Evolutionary conservation across 2,797 vertebrate genomes (phyloP).

Genomic region (Leucoraja ocellata): DNA sequence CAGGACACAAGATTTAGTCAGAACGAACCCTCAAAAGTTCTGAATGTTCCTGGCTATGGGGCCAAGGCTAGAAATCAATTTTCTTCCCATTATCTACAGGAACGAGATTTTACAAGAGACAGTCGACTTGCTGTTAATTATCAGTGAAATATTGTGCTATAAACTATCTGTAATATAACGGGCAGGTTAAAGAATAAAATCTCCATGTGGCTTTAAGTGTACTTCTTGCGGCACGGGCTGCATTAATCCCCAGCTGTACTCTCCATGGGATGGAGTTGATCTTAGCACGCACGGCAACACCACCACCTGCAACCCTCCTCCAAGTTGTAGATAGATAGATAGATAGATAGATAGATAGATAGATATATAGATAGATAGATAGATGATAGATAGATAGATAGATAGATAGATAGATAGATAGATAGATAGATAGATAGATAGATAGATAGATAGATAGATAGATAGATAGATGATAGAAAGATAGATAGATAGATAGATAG

Average conservation of each 20-base stretch:
- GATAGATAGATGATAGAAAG: too few species aligned
- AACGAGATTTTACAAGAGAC: neutral
- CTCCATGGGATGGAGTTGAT: neutral
- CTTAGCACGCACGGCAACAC: too few species aligned
- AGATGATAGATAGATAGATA: too few species aligned
- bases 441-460: too few species aligned
- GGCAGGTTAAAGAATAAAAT: neutral
- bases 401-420: too few species aligned
- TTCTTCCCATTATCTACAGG: neutral
- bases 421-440: too few species aligned
- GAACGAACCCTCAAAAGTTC: neutral
- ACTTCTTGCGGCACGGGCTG: neutral
- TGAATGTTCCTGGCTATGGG: neutral
- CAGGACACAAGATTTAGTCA: neutral
- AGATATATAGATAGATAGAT: too few species aligned
- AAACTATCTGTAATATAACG: neutral
- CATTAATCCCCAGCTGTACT: neutral
- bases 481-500: too few species aligned
- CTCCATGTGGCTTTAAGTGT: neutral
- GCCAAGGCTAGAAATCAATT: neutral
- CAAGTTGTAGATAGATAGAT: too few species aligned
- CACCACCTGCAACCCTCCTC: too few species aligned
- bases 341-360: too few species aligned
- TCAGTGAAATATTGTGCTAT: neutral
- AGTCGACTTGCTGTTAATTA: neutral